Evolutionary conservation across 2,888 invertebrate genomes (phyloP).

Genomic region (Dendrolimus houi): DNA sequence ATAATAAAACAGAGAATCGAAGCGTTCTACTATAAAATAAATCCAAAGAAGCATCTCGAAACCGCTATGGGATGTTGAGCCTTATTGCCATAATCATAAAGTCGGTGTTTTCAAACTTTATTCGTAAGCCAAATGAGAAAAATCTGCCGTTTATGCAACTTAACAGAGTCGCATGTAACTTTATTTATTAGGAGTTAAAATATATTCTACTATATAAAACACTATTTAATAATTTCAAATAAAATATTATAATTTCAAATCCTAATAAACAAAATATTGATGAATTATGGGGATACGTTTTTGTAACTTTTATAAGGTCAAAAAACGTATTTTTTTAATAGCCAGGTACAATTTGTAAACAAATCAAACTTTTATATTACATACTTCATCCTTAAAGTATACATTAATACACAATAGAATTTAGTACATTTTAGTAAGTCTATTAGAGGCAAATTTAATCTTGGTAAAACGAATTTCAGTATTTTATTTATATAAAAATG

Average conservation of each 20-base stretch:
- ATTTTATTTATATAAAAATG: neutral
- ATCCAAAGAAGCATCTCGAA: slow-evolving; percentile 45
- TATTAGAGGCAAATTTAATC: too few relatives aligned
- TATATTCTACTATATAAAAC: neutral
- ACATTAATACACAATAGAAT: too few relatives aligned
- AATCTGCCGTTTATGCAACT: slow-evolving; percentile 2
- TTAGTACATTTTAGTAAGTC: too few relatives aligned
- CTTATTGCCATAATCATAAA: slow-evolving; percentile 19
- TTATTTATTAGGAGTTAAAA: neutral
- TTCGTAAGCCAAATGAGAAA: slow-evolving; percentile 5
- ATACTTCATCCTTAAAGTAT: too few relatives aligned
- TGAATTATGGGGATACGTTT: neutral
- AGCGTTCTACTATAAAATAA: slow-evolving; percentile 58
- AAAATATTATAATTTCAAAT: slow-evolving; percentile 6
- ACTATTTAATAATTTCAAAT: slow-evolving; percentile 13
- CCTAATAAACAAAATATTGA: slow-evolving; percentile 5
- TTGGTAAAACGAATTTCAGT: too few relatives aligned
- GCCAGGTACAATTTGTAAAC: too few relatives aligned
- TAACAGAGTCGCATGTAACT: slow-evolving; percentile 2
- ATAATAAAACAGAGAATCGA: slow-evolving; percentile 47
- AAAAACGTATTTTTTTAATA: too few relatives aligned
- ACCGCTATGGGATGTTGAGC: slow-evolving; percentile 31
- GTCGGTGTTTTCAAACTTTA: slow-evolving; percentile 11
- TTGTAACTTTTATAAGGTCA: too few relatives aligned
- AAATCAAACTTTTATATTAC: too few relatives aligned